These are phyloP conservation scores for Drosophila repleta DNA, from an alignment of 1,140 invertebrate species.

Conservation along the genomic window DNA sequence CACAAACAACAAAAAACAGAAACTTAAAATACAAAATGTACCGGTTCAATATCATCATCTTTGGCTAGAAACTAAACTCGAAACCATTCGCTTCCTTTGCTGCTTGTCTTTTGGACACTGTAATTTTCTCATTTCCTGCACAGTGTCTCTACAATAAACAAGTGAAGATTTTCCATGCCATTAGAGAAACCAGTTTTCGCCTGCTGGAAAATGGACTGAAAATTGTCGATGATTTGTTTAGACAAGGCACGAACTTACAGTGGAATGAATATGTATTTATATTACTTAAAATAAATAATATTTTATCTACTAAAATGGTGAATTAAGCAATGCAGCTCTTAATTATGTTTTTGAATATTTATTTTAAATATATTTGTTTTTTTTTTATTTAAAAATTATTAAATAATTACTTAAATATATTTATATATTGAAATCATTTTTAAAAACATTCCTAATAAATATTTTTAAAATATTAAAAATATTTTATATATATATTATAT, in stretches of 20 bases:
- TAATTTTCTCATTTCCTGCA: conserved; percentile 40
- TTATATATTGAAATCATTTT: no score
- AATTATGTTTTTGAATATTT: no score
- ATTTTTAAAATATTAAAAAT: no score
- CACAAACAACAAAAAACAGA: conserved; percentile 17
- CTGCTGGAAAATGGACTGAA: conserved; percentile 12
- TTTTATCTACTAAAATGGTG: no score
- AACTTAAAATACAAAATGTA: conserved; percentile 8
- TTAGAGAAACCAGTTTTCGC: not conserved
- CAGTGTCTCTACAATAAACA: conserved; percentile 14
- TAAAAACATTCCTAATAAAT: no score
- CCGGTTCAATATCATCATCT: conserved; percentile 32
- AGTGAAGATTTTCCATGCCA: conserved; percentile 15
- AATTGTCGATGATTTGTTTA: no score
- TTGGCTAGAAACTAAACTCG: conserved; percentile 26
- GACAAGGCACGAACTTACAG: no score
- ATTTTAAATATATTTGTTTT: no score
- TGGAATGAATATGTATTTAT: no score
- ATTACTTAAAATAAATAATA: no score
- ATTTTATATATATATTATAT: not conserved
- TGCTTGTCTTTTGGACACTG: conserved; percentile 6
- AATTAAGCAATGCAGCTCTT: no score
- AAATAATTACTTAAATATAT: not conserved
- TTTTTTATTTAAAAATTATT: not conserved
- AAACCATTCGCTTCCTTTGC: conserved; percentile 27